Base-by-base conservation (phyloP, 2,888 invertebrate species). In the Hylaea fasciaria region DNA sequence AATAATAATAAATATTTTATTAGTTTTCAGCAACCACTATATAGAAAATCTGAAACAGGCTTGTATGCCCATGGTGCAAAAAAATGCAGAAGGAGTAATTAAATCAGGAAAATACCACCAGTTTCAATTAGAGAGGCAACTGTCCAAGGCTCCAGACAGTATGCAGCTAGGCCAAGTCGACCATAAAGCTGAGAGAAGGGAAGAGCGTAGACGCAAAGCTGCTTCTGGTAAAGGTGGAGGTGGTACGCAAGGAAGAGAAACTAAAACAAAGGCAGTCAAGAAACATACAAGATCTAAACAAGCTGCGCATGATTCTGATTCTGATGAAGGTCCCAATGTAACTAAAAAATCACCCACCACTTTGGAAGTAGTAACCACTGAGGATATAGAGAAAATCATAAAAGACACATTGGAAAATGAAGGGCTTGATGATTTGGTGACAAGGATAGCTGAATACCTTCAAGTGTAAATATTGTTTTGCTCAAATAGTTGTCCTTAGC, bases 231-330 rank as follows among this genome's bases (percentile, higher is more conserved):
- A 98, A 93, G 95, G 95, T 49, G 98, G 98, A 12, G 98, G 98
- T 13, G 98, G 98, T 0, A 94, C 96, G 11, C 98, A 98, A 84
- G 98, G 98, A 0, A 93, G 98, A 40, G 98, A 99, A 93, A 98
- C 98, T 0, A 98, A 98, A 92, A 98, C 97, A 0, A 98, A 97
- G 81, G 96, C 98, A 1, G 96, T 96, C 0, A 98, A 98, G 80
- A 98, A 98, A 88, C 95, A 95, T 82, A 86, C 90, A 86, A 76
- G 93, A 84, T 87, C 91, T n/a, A 94, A 93, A 76, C 93, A 93
- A 75, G 74, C 92, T 48, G 93, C 93, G 44, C 94, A 94, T 52
- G 95, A 94, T 70, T 94, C 94, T 17, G 96, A 96, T 64, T 96
- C 95, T 2, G 95, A 95, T 70, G 96, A 96, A 28, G 89, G 87